Evolutionary conservation across 1,140 invertebrate species (phyloP), one percentile per base, ranked within the genome.

Genomic region (Maconellicoccus hirsutus): DNA sequence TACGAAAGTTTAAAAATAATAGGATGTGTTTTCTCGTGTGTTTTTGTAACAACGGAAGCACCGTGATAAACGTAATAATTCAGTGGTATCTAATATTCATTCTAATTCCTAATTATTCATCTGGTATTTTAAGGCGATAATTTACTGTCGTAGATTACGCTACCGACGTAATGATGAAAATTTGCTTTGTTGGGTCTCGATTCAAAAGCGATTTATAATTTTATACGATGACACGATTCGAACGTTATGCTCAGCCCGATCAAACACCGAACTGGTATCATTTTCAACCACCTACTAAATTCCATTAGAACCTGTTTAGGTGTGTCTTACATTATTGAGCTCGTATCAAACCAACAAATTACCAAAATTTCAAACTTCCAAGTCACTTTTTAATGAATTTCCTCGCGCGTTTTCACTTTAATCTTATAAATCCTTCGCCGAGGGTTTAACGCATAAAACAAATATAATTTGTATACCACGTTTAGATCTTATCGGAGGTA

Each of bases 281-380:
- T 52, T 52, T n/a, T 52, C 42, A 52, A 52, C 42, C 42, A 52
- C 42, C 42, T 52, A 52, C 42, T 16, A 52, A 52, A 52, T 52
- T 52, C 42, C 42, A 8, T 52, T 19, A 19, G 42, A 52, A 52
- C 42, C 42, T 52, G 42, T 52, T 52, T 52, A 52, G 42, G 42
- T 52, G 42, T 52, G 42, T 52, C 42, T 52, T 52, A 16, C 42
- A 52, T 52, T 52, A 52, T 16, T 16, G 42, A 52, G 42, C 42
- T 52, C 42, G 12, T 16, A 4, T 52, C n/a, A 16, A 19, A 33
- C 29, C 12, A 52, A 52, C 42, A 52, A 52, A 52, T 52, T 14
- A 52, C 42, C 42, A 19, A 52, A 52, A 52, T 8, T 52, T 52
- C n/a, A 3, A 19, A 52, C 42, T 52, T 52, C 42, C 12, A 33